Evolutionary conservation across 2,113 vertebrate species (phyloP).

Genomic region (Podarcis raffonei): DNA sequence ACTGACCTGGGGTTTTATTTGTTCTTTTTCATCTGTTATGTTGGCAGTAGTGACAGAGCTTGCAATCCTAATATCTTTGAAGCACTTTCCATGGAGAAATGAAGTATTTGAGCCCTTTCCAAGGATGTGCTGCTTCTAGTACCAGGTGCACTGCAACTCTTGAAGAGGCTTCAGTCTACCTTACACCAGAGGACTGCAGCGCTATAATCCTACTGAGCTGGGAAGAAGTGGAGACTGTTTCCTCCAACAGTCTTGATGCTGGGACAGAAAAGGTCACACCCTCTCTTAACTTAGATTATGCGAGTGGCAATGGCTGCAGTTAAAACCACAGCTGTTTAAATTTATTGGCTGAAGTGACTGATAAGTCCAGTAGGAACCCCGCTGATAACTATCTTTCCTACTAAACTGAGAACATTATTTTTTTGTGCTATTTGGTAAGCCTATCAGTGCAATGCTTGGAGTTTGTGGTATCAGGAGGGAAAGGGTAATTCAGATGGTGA

Average conservation of each 20-base stretch:
- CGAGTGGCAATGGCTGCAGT: not conserved
- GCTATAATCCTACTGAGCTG: not conserved
- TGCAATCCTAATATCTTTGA: not conserved
- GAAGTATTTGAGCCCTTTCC: not conserved
- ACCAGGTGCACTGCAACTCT: not conserved
- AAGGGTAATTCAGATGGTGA: not conserved
- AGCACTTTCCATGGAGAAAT: not conserved
- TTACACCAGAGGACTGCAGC: not conserved
- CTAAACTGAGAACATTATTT: not conserved
- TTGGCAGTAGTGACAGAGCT: not conserved
- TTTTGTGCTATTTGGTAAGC: not conserved
- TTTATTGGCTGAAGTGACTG: slow-evolving; percentile 3
- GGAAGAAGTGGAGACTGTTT: not conserved
- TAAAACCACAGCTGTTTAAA: not conserved
- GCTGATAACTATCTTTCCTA: not conserved
- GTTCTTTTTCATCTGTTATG: fast-evolving
- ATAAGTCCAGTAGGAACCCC: not conserved
- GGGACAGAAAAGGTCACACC: not conserved
- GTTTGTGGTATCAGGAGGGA: not conserved
- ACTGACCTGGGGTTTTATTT: slow-evolving; percentile 71
- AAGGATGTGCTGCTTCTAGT: not conserved
- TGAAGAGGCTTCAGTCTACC: not conserved
- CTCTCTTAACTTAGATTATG: not conserved
- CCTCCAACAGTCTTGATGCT: not conserved
- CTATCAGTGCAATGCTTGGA: not conserved